Base-by-base conservation (phyloP, 2,113 vertebrate species). In the Silurus glanis region DNA sequence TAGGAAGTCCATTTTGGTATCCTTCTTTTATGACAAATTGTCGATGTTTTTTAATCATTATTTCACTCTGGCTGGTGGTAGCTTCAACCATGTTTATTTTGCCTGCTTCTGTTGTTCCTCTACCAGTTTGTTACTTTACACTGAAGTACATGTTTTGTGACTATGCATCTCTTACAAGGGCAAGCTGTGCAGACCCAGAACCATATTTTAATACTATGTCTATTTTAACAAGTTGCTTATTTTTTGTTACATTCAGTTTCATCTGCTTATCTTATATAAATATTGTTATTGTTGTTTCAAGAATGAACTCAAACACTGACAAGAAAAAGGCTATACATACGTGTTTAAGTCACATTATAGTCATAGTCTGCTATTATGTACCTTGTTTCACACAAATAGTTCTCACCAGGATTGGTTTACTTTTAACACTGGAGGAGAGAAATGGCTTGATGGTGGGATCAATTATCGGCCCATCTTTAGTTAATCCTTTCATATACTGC, bases 401-500 rank as follows among this genome's bases (percentile, higher is more conserved):
- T 9, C 51, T 91, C 14, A 91, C 89, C 56, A 91, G 89, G 9
- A 0, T 88, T 8, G 90, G 91, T n/a, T n/a, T 92, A 14, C 37
- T 79, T 16, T 81, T 92, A 82, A 90, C 84, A 55, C 19, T 88
- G 17, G 83, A 86, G 5, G 75, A 51, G 2, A 49, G 87, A 1
- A 49, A 90, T 23, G 85, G 81, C 5, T 61, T 91, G 62, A 23
- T 47, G 13, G 71, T 92, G 0, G 74, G 74, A 2, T 2, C 79
- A 3, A 69, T 85, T 21, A 37, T 91, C 0, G 85, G 80, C 3
- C 87, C 91, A 9, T 86, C 86, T 78, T 75, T 91, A 82, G 21
- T 92, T 6, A 91, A 92, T 90, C 91, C 91, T 79, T 86, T 92
- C 45, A 85, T 92, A 47, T 92, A 90, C 23, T 87, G 86, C 83